Conservation (phyloP, 2,888 invertebrate species). For the Eupithecia tripunctaria region DNA sequence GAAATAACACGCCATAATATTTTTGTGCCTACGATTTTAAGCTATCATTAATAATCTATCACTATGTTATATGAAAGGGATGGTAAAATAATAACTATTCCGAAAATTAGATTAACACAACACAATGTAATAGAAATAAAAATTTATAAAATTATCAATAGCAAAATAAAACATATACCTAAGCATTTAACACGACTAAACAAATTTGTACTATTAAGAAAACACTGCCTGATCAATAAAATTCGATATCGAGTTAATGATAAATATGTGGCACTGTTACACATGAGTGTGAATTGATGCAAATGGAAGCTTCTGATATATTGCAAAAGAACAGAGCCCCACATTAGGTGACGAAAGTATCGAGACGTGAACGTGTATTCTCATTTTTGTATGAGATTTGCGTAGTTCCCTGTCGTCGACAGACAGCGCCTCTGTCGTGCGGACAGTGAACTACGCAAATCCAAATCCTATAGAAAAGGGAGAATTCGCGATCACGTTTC, state of each 20-base stretch:
- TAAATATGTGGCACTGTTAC: neutral
- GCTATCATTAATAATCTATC: slow-evolving; percentile 28
- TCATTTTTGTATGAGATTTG: too few relatives aligned
- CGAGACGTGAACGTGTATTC: too few relatives aligned
- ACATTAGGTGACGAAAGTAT: too few relatives aligned
- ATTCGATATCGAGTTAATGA: slow-evolving; percentile 43
- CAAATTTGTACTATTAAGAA: slow-evolving; percentile 78
- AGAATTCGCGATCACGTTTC: too few relatives aligned
- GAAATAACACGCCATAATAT: slow-evolving; percentile 25
- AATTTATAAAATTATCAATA: slow-evolving; percentile 52
- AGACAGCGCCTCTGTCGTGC: too few relatives aligned
- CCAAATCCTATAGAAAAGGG: too few relatives aligned
- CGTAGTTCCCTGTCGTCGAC: too few relatives aligned
- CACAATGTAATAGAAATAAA: slow-evolving; percentile 53
- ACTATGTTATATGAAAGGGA: slow-evolving; percentile 16
- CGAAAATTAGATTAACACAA: slow-evolving; percentile 54
- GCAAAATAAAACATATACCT: slow-evolving; percentile 61
- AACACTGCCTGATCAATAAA: slow-evolving; percentile 62
- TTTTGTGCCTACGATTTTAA: slow-evolving; percentile 42
- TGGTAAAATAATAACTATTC: slow-evolving; percentile 28
- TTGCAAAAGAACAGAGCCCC: neutral
- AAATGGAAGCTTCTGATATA: neutral
- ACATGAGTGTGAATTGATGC: neutral
- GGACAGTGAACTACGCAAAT: too few relatives aligned
- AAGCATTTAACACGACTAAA: slow-evolving; percentile 69